Base-by-base conservation (phyloP, 2,797 vertebrate species). In the Trichosurus vulpecula region DNA sequence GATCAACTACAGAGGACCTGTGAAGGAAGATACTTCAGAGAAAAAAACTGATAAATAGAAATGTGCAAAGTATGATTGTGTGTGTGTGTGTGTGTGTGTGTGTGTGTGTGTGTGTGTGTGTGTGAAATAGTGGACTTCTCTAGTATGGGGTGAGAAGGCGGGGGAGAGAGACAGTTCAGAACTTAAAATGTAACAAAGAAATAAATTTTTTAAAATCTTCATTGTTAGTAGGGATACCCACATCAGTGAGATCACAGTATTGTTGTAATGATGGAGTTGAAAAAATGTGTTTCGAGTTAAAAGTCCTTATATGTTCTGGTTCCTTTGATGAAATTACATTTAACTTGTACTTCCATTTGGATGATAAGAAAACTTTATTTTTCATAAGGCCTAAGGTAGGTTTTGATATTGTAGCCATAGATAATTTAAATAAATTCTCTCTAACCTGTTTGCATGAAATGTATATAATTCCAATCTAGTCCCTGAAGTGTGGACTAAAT, bases 401-500 rank as follows among this genome's bases (percentile, higher is more conserved):
- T 97, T 89, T 95, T 29, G 92, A 95, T 35, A 58, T 25, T 94
- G 90, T 54, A 90, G 47, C 74, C 91, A 54, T n/a, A 74, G 92
- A 47, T 81, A 47, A 47, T 41, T 74, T 81, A 47, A 27, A 47
- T 74, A 56, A 93, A 92, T 53, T 96, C 66, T 93, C 53, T 31
- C 27, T 96, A 9, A 58, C 22, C n/a, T 95, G 90, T 96, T 95
- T 47, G n/a, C 91, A 53, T 93, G 30, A 96, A 95, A 87, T 95
- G 52, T 56, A 3, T 89, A 58, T 93, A 35, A 91, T 96, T 96
- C 90, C 10, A 93, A 8, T 93, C 92, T 41, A 92, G 1, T 92
- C 22, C 94, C 81, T 95, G 96, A 92, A 95, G 94, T 94, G 91
- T 94, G 0, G 95, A 91, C n/a, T 97, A 94, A 91, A 89, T 96